Conservation (phyloP, 1,140 invertebrate species). For the Hydropsyche tenuis region DNA sequence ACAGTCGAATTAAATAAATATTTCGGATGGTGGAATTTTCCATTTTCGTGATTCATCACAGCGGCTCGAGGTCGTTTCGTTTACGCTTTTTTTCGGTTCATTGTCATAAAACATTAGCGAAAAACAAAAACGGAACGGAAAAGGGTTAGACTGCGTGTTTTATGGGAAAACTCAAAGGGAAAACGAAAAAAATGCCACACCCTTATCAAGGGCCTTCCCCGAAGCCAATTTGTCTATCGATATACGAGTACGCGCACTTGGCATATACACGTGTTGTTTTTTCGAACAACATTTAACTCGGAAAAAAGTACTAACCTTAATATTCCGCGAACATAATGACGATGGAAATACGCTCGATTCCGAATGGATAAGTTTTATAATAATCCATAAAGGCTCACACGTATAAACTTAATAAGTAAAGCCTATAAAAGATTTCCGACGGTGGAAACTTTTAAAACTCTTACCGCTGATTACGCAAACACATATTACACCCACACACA, state of each 20-base stretch:
- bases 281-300: neutral
- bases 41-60: too few relatives aligned
- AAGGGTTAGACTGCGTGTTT: slow-evolving; percentile 26
- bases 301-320: neutral
- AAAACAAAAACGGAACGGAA: slow-evolving; percentile 29
- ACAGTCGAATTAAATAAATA: too few relatives aligned
- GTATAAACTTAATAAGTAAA: too few relatives aligned
- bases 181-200: slow-evolving; percentile 40
- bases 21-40: too few relatives aligned
- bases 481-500: too few relatives aligned
- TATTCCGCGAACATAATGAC: neutral
- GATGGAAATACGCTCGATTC: too few relatives aligned
- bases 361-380: too few relatives aligned
- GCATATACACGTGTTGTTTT: slow-evolving; percentile 3
- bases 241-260: slow-evolving; percentile 8
- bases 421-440: too few relatives aligned
- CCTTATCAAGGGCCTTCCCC: slow-evolving; percentile 42
- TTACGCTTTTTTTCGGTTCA: slow-evolving; percentile 13
- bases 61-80: slow-evolving; percentile 4
- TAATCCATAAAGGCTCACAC: too few relatives aligned
- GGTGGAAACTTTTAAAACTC: too few relatives aligned
- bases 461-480: too few relatives aligned
- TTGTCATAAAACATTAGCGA: slow-evolving; percentile 33
- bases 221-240: slow-evolving; percentile 45
- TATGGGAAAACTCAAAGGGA: slow-evolving; percentile 35